These are phyloP conservation scores for Meda fulgida DNA, from an alignment of 2,797 vertebrate genomes.

Conservation along the genomic window DNA sequence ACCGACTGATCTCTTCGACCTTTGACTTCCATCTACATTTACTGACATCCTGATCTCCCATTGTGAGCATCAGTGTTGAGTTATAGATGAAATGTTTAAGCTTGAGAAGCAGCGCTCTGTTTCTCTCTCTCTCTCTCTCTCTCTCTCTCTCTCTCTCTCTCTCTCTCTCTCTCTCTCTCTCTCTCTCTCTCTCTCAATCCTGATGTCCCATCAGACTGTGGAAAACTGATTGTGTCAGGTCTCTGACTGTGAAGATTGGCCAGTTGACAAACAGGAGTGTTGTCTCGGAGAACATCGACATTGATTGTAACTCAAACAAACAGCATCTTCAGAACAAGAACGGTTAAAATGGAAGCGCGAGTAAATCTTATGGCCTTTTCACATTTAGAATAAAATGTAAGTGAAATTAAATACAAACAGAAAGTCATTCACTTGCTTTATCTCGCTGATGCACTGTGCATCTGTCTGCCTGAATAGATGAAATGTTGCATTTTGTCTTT, in stretches of 20 bases:
- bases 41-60: not conserved
- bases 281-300: not conserved
- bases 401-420: not conserved
- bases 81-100: not conserved
- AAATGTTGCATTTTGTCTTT: slow-evolving; percentile 15
- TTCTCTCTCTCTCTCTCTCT: not conserved
- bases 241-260: slow-evolving; percentile 3
- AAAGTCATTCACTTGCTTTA: not conserved
- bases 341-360: not conserved
- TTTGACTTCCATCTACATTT: not conserved
- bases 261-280: slow-evolving; percentile 22
- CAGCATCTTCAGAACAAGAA: slow-evolving; percentile 9
- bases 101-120: not conserved
- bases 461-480: not conserved
- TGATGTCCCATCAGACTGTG: slow-evolving; percentile 7
- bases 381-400: not conserved
- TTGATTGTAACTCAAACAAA: not conserved
- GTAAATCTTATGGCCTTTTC: not conserved
- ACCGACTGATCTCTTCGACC: not conserved
- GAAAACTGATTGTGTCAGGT: slow-evolving; percentile 6
- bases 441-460: not conserved
- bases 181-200: not conserved
- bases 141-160: no score
- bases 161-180: not conserved
- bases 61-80: not conserved